phyloP scores from a whole-genome alignment of 2,113 vertebrate genomes.

The Leucosticte australis region DNA sequence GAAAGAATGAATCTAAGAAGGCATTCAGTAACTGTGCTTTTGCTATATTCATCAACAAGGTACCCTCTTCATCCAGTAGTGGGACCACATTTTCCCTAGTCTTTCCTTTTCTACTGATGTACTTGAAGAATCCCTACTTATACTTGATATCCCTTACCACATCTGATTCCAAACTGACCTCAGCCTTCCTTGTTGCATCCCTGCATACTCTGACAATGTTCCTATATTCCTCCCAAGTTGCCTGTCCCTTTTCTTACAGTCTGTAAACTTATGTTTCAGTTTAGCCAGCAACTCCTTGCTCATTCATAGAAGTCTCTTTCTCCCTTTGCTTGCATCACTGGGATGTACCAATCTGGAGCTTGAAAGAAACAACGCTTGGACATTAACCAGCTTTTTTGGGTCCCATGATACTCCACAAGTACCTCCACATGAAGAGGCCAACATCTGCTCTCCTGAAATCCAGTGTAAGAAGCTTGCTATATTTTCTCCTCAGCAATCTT shows the following conservation, averaged over 20 bases:
- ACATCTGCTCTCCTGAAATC: neutral
- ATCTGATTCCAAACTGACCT: neutral
- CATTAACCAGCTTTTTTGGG: neutral
- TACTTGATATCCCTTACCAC: neutral
- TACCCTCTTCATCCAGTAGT: neutral
- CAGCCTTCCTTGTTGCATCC: fast-evolving
- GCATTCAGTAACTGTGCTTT: neutral
- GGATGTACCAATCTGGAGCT: fast-evolving
- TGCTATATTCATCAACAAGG: neutral
- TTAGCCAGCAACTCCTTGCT: neutral
- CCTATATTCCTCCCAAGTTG: neutral
- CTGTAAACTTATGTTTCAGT: neutral
- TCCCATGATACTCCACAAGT: neutral
- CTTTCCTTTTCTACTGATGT: neutral
- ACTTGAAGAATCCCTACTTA: neutral
- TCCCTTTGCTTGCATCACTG: neutral
- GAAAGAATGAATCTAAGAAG: neutral
- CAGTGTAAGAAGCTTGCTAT: neutral
- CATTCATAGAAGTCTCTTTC: neutral
- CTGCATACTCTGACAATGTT: neutral
- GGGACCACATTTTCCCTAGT: neutral
- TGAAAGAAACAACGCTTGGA: neutral
- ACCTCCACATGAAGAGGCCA: neutral
- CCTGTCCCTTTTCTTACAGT: neutral
- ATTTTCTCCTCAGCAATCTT: neutral